These are phyloP conservation scores for Cochlearius cochlearius DNA, from an alignment of 2,113 vertebrate genomes.

Conservation along the genomic window DNA sequence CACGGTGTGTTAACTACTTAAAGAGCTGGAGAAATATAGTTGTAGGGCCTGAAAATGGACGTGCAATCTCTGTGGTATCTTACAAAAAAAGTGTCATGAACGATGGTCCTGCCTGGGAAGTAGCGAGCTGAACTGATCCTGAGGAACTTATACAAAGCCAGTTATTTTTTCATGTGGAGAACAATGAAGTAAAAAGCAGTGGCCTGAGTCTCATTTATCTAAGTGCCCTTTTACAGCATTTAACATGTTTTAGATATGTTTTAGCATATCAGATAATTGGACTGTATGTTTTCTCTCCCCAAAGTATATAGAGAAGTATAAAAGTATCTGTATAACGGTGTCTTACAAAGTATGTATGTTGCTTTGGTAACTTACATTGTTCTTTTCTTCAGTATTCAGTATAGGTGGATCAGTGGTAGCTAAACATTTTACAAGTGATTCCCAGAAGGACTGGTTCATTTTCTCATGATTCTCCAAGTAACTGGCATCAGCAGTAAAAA, in stretches of 20 bases:
- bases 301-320: neutral
- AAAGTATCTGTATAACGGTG: neutral
- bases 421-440: conserved; percentile 40
- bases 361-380: conserved; percentile 26
- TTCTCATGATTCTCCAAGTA: conserved; percentile 33
- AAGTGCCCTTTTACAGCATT: neutral
- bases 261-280: neutral
- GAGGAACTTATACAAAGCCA: neutral
- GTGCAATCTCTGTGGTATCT: neutral
- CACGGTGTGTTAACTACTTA: neutral
- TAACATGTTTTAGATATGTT: neutral
- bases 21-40: neutral
- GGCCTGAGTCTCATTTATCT: neutral
- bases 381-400: conserved; percentile 43
- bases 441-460: conserved; percentile 32
- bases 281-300: neutral
- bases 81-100: neutral
- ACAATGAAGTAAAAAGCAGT: neutral
- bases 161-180: neutral
- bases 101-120: neutral
- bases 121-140: neutral
- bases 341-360: neutral
- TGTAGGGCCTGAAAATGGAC: neutral
- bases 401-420: conserved; percentile 17
- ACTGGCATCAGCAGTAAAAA: conserved; percentile 37